These are phyloP conservation scores for Poeciliopsis occidentalis DNA, from an alignment of 2,113 vertebrate genomes.

Conservation along the genomic window DNA sequence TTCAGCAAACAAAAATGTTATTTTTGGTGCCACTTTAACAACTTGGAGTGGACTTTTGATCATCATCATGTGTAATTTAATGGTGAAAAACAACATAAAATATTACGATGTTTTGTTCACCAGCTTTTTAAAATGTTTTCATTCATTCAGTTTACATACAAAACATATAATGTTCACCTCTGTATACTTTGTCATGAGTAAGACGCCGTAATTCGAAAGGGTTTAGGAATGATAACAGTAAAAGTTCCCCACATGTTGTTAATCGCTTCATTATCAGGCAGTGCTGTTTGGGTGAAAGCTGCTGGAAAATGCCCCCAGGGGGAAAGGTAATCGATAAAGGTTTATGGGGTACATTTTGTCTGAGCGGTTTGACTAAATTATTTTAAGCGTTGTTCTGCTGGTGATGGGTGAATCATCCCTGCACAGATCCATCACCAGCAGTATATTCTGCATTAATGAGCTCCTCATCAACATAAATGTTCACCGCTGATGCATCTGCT, in stretches of 20 bases:
- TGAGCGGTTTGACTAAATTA: constrained; percentile 51
- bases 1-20: no score
- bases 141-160: no score
- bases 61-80: no score
- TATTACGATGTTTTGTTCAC: no score
- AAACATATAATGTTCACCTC: no score
- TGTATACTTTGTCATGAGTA: no score
- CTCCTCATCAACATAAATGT: constrained; percentile 62
- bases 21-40: no score
- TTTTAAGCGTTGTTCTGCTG: constrained; percentile 64
- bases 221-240: constrained; percentile 18
- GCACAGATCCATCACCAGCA: constrained; percentile 51
- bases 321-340: constrained; percentile 17
- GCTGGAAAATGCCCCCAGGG: constrained; percentile 10
- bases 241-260: constrained; percentile 5
- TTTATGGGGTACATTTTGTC: constrained; percentile 46
- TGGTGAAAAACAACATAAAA: no score
- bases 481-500: constrained; percentile 64
- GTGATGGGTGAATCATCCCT: constrained; percentile 75
- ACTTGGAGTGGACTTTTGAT: no score
- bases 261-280: constrained; percentile 31
- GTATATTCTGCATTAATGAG: constrained; percentile 70
- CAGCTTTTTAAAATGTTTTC: no score
- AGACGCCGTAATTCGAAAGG: background rate
- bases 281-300: constrained; percentile 7